Evolutionary conservation across 2,888 invertebrate species (phyloP).

Genomic region (Icerya purchasi): DNA sequence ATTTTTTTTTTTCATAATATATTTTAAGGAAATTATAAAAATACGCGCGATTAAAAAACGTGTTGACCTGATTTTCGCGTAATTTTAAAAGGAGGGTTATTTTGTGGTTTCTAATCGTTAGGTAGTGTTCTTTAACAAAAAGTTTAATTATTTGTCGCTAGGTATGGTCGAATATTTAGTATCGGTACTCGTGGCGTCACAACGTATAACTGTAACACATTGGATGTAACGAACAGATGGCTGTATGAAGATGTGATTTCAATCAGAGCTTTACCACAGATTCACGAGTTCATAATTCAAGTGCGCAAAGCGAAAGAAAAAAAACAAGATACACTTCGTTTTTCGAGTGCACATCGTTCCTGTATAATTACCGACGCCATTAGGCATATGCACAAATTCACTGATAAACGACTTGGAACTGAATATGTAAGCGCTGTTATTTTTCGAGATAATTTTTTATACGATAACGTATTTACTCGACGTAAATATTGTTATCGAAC

Average conservation of each 20-base stretch:
- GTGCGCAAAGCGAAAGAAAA: slow-evolving; percentile 50
- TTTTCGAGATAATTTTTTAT: too few species aligned
- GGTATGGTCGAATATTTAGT: slow-evolving; percentile 91
- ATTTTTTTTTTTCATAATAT: background rate
- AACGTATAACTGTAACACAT: slow-evolving; percentile 80
- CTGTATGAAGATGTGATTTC: slow-evolving; percentile 57
- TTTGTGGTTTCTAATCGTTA: too few species aligned
- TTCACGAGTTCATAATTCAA: slow-evolving; percentile 49
- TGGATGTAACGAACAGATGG: slow-evolving; percentile 89
- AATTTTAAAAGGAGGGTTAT: too few species aligned
- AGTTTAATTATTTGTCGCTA: slow-evolving; percentile 24
- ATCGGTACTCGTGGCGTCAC: slow-evolving; percentile 88
- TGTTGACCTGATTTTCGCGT: too few species aligned
- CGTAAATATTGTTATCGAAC: too few species aligned
- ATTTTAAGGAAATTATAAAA: too few species aligned
- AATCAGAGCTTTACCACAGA: slow-evolving; percentile 33
- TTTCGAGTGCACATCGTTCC: slow-evolving; percentile 85
- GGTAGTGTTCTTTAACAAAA: too few species aligned
- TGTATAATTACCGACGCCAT: slow-evolving; percentile 81
- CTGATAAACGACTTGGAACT: slow-evolving; percentile 61
- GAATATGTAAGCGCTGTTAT: too few species aligned
- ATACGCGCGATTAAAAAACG: too few species aligned
- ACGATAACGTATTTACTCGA: too few species aligned
- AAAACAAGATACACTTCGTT: slow-evolving; percentile 81
- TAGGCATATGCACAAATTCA: slow-evolving; percentile 52